Percentiles rank a stretch among this genome's conserved stretches.
Evolutionary conservation across 2,797 vertebrate genomes (phyloP).

Genomic region (Argya squamiceps): DNA sequence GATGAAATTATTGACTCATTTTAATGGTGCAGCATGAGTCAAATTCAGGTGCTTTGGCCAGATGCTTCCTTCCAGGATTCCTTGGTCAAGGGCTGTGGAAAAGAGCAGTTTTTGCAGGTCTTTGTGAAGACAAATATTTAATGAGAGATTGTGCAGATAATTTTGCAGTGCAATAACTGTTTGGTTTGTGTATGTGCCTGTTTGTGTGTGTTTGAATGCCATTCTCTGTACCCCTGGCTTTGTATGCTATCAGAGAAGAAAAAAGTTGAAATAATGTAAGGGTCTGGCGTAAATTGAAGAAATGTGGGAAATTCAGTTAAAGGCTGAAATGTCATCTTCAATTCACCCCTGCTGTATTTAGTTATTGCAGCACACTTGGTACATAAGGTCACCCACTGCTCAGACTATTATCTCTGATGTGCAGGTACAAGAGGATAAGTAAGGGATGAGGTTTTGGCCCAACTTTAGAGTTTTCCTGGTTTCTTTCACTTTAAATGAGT

Average conservation of each 20-base stretch:
- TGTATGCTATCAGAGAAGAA: background rate
- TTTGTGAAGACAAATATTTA: background rate
- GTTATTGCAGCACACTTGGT: slow-evolving; percentile 44
- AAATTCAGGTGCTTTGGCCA: background rate
- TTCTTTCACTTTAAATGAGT: background rate
- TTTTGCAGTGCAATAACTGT: background rate
- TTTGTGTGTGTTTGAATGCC: background rate
- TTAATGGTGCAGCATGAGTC: background rate
- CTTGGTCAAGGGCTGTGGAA: background rate
- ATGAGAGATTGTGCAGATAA: background rate
- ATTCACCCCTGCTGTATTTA: slow-evolving; percentile 50
- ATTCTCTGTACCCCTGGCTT: background rate
- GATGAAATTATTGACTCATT: background rate
- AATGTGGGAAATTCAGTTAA: slow-evolving; percentile 51
- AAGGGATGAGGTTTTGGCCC: background rate
- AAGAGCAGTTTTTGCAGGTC: background rate
- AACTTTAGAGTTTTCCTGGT: background rate
- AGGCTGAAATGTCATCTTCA: slow-evolving; percentile 63
- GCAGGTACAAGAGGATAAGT: background rate
- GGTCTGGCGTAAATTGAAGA: background rate
- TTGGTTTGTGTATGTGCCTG: background rate
- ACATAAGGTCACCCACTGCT: slow-evolving; percentile 49
- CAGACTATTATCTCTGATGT: slow-evolving; percentile 8
- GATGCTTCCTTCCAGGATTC: background rate
- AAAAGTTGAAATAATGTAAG: slow-evolving; percentile 21